Evolutionary conservation across 2,888 invertebrate species (phyloP).

Genomic region (Buathra laborator): DNA sequence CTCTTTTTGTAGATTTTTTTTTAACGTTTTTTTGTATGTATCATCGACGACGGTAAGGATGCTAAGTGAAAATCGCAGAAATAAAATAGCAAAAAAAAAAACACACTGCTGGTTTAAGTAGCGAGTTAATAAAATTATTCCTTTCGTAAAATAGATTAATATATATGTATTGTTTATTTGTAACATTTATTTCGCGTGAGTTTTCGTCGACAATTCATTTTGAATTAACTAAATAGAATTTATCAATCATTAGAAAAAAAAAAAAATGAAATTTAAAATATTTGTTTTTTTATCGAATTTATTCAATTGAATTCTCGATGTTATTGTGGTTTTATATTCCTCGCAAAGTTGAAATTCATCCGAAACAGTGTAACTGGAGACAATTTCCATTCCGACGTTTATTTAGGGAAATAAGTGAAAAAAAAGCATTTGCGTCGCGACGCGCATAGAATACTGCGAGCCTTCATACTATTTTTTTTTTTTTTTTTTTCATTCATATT

Average conservation of each 20-base stretch:
- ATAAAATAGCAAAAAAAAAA: not conserved
- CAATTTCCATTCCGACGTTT: not conserved
- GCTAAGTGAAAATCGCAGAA: not conserved
- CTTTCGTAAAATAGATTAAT: not conserved
- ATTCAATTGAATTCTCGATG: too few species aligned
- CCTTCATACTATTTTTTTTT: not conserved
- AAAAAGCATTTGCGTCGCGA: not conserved
- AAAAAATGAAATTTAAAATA: too few species aligned
- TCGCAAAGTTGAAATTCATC: not conserved
- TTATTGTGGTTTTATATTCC: not conserved
- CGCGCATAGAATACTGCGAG: not conserved
- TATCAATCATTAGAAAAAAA: too few species aligned
- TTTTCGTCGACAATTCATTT: not conserved
- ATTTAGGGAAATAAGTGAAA: not conserved
- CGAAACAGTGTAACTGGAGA: not conserved
- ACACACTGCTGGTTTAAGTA: not conserved
- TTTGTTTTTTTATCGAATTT: too few species aligned
- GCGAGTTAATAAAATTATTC: not conserved
- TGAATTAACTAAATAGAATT: too few species aligned
- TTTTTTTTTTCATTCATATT: conserved; percentile 15
- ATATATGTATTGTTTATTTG: not conserved
- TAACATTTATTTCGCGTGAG: not conserved
- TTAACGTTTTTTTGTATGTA: conserved; percentile 32
- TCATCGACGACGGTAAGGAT: conserved; percentile 32
- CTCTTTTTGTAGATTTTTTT: conserved; percentile 21